Evolutionary conservation across 2,113 vertebrate species (phyloP).

Genomic region (Sorex araneus): DNA sequence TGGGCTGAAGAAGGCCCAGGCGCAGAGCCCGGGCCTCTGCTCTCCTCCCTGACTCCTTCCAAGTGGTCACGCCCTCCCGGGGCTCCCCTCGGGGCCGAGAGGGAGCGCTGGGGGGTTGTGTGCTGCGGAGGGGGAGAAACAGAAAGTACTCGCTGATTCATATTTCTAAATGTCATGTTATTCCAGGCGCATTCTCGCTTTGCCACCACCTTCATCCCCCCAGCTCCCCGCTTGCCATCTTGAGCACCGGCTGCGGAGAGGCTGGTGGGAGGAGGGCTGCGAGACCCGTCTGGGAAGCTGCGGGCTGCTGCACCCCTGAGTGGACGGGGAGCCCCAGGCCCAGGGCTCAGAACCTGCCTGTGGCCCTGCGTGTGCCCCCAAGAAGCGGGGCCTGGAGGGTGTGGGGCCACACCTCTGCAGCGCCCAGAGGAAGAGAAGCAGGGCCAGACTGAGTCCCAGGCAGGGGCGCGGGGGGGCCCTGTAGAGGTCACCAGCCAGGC

Average conservation of each 20-base stretch:
- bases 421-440: background rate
- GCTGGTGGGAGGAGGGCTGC: background rate
- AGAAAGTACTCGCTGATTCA: slow-evolving; percentile 80
- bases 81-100: background rate
- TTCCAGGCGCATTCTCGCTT: slow-evolving; percentile 74
- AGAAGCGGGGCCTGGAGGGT: no score
- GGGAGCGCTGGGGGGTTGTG: background rate
- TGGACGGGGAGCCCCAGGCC: no score
- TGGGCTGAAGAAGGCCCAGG: background rate
- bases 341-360: background rate
- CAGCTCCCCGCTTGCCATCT: slow-evolving; percentile 72
- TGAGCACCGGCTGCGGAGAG: slow-evolving; percentile 63
- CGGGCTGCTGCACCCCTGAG: background rate
- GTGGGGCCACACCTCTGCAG: background rate
- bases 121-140: slow-evolving; percentile 48
- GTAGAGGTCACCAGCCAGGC: no score
- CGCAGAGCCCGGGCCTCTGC: background rate
- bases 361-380: no score
- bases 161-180: slow-evolving; percentile 85
- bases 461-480: no score
- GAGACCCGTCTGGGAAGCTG: background rate
- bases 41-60: background rate
- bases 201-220: slow-evolving; percentile 77
- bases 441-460: background rate
- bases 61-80: background rate